These are phyloP conservation scores for Eupelmus urozonus DNA, from an alignment of 2,888 invertebrate species.

Conservation along the genomic window DNA sequence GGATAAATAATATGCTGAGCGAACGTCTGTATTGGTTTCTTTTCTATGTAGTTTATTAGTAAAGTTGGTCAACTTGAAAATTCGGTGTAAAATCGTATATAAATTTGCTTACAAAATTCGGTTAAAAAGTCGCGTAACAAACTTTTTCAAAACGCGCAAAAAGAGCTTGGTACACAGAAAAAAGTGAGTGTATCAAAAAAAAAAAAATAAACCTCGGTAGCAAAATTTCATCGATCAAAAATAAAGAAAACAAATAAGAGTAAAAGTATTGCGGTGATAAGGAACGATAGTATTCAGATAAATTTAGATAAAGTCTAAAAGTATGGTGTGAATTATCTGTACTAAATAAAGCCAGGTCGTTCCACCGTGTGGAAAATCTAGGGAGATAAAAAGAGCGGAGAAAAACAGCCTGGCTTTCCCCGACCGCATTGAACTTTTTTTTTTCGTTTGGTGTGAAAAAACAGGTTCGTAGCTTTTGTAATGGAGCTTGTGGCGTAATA, in stretches of 20 bases:
- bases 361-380: no score
- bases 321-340: background rate
- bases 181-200: no score
- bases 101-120: slow-evolving; percentile 25
- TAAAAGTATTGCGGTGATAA: background rate
- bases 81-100: background rate
- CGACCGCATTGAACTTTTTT: no score
- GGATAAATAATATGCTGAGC: no score
- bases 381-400: no score
- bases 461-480: no score
- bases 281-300: background rate
- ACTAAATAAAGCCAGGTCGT: background rate
- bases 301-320: background rate
- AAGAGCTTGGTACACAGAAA: background rate
- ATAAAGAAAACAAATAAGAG: background rate
- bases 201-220: background rate
- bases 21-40: no score
- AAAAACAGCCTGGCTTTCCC: no score
- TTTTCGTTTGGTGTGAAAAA: no score
- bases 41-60: background rate
- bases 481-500: no score
- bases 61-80: background rate
- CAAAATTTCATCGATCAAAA: background rate
- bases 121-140: background rate
- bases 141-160: background rate